Evolutionary conservation across 1,140 invertebrate genomes (phyloP).

Genomic region (Temnothorax nylanderi): DNA sequence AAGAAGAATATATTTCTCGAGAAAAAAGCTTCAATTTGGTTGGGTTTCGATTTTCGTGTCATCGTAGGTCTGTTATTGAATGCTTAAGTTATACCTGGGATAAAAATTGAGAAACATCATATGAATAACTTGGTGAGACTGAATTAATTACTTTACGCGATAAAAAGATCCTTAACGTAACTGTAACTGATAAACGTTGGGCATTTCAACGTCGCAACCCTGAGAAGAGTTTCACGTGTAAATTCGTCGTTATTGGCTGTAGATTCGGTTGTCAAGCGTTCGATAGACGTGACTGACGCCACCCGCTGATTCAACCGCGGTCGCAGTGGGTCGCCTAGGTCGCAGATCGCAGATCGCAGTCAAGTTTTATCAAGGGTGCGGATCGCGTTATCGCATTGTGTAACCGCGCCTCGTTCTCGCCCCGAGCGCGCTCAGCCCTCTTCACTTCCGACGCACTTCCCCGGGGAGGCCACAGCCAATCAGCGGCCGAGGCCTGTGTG

Average conservation of each 20-base stretch:
- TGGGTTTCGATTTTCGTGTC: neutral
- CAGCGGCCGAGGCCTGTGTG: slow-evolving; percentile 65
- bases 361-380: neutral
- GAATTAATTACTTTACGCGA: neutral
- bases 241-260: neutral
- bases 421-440: slow-evolving; percentile 70
- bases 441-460: slow-evolving; percentile 74
- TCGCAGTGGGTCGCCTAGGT: too few species aligned
- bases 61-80: neutral
- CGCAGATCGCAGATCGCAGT: too few species aligned
- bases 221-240: neutral
- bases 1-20: neutral
- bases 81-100: neutral
- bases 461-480: slow-evolving; percentile 73
- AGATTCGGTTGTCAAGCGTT: neutral
- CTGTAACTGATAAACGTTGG: neutral
- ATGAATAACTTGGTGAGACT: neutral
- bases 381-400: slow-evolving; percentile 61
- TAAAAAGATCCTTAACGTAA: neutral
- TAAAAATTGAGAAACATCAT: neutral
- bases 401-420: slow-evolving; percentile 55
- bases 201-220: neutral
- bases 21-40: neutral
- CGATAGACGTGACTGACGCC: neutral
- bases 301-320: neutral